Evolutionary conservation across 2,113 vertebrate species (phyloP), one percentile per base, ranked within the genome.

Genomic region (Austrofundulus limnaeus): DNA sequence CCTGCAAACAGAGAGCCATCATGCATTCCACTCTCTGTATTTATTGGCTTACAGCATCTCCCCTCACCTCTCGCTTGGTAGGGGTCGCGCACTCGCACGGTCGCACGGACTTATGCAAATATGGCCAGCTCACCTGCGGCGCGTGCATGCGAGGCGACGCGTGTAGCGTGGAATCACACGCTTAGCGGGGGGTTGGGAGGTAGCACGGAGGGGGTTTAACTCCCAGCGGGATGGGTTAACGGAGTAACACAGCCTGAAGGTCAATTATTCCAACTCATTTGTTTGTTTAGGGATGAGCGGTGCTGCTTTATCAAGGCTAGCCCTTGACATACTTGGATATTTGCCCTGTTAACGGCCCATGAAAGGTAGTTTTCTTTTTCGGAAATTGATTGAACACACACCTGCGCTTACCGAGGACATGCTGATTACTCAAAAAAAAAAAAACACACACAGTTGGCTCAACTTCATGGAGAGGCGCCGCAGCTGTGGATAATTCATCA

Each of bases 31-130:
- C 74, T 81, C 55, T 45, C 56, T 39, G 54, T 46, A 47, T 64
- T 72, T 82, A 75, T 78, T 81, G 68, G 79, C 70, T 58, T 61
- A 68, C 19, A 13, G 70, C 51, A 71, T 74, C 65, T 49, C 64
- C 54, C 23, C 66, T 80, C 77, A 74, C 72, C 85, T 73, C 53
- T 57, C n/a, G 69, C 77, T 51, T 57, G 55, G 79, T 57, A 56
- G 77, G 69, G 88, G 82, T 85, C 61, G 46, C 56, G 57, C 60
- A 64, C 63, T 75, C 75, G 80, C 72, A 75, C 31, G 28, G 76
- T 72, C 76, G 74, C 78, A 72, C 53, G 9, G 80, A 85, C 80
- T 83, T 88, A 84, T 83, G 84, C 75, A 89, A 86, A 90, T 85
- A 9, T 47, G 47, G 64, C 39, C 56, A 28, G 76, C 71, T 72